Conservation (phyloP, 2,113 vertebrate genomes). For the Speoplatyrhinus poulsoni region DNA sequence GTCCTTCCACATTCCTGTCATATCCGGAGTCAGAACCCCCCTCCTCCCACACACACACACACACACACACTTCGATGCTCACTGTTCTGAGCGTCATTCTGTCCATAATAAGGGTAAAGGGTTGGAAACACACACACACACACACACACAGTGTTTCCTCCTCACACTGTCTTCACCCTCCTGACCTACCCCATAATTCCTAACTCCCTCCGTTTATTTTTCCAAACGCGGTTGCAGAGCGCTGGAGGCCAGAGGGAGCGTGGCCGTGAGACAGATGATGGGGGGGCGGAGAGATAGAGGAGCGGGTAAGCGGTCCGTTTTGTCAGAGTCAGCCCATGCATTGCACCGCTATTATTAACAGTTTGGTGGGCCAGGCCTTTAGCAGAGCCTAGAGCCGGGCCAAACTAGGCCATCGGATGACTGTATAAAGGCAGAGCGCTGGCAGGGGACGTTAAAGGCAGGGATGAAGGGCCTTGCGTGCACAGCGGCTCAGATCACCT, state of each 20-base stretch:
- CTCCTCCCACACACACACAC: conserved; percentile 9
- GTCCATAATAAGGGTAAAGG: conserved; percentile 18
- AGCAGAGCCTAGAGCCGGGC: conserved; percentile 24
- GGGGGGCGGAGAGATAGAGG: conserved; percentile 12
- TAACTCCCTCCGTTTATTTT: conserved; percentile 54
- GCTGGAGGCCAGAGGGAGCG: conserved; percentile 29
- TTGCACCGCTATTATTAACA: conserved; percentile 53
- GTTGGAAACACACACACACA: conserved; percentile 28
- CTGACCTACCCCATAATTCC: conserved; percentile 24
- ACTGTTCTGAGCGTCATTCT: not conserved
- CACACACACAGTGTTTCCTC: conserved; percentile 23
- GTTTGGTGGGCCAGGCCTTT: conserved; percentile 31
- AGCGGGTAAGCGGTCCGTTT: conserved; percentile 33
- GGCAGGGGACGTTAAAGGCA: not conserved
- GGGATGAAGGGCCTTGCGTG: no score
- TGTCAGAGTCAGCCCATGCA: conserved; percentile 47
- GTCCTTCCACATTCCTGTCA: conserved; percentile 47
- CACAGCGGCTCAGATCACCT: no score
- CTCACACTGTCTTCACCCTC: conserved; percentile 24
- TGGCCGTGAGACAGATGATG: conserved; percentile 35
- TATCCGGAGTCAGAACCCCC: conserved; percentile 45
- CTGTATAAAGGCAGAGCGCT: conserved; percentile 19
- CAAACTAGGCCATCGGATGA: conserved; percentile 21
- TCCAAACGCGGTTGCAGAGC: conserved; percentile 47
- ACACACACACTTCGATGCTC: not conserved